Conservation (phyloP, 2,888 invertebrate genomes). For the Junonia oenone region DNA sequence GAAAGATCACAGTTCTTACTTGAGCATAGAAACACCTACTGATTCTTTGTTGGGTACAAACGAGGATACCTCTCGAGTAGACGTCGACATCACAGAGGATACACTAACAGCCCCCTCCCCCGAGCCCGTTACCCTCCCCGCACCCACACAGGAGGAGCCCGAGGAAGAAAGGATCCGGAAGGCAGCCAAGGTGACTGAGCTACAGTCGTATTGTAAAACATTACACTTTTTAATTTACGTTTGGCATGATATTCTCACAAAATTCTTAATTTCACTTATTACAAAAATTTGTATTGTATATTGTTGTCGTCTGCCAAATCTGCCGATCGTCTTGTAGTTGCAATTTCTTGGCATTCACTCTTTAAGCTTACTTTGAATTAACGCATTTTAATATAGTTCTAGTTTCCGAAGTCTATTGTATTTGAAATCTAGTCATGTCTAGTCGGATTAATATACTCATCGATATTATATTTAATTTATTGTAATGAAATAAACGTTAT, state of each 20-base stretch:
- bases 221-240: constrained; percentile 71
- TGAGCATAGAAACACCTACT: constrained; percentile 79
- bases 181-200: constrained; percentile 74
- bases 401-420: constrained; percentile 45
- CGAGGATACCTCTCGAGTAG: constrained; percentile 40
- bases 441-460: constrained; percentile 43
- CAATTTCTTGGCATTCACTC: constrained; percentile 50
- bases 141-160: constrained; percentile 65
- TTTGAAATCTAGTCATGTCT: constrained; percentile 67
- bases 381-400: constrained; percentile 43
- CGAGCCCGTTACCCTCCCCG: constrained; percentile 62
- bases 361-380: constrained; percentile 24
- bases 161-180: constrained; percentile 46
- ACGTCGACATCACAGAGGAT: constrained; percentile 61
- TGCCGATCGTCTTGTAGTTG: constrained; percentile 75
- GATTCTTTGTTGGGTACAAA: constrained; percentile 41
- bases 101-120: constrained; percentile 70
- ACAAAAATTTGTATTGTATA: constrained; percentile 62
- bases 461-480: constrained; percentile 37
- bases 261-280: constrained; percentile 69
- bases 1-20: constrained; percentile 89
- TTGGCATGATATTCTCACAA: constrained; percentile 77
- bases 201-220: constrained; percentile 75
- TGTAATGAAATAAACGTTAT: constrained; percentile 60
- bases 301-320: constrained; percentile 55